Conservation (phyloP, 2,888 invertebrate genomes). For the Apomyelois bistriatella region DNA sequence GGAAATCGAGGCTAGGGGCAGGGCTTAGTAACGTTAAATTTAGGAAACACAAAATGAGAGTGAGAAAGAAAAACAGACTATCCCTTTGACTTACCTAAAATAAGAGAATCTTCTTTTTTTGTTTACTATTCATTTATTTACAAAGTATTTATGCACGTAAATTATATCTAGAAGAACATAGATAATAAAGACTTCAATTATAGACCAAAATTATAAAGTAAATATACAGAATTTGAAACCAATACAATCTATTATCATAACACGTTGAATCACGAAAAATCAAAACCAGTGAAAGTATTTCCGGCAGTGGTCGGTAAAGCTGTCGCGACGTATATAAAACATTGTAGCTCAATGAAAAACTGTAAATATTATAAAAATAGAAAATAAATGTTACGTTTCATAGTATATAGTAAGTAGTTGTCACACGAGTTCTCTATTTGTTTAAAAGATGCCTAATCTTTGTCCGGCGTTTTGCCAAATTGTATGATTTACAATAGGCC, state of each 20-base stretch:
- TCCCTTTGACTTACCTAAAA: too few relatives aligned
- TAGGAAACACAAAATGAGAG: too few relatives aligned
- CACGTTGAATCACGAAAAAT: neutral
- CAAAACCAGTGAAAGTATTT: neutral
- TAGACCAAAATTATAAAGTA: too few relatives aligned
- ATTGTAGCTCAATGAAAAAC: conserved; percentile 2
- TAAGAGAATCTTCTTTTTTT: too few relatives aligned
- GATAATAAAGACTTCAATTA: too few relatives aligned
- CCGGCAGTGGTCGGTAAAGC: neutral
- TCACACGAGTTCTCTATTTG: conserved; percentile 18
- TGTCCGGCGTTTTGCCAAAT: conserved; percentile 65
- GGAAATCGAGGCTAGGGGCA: too few relatives aligned
- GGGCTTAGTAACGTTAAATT: too few relatives aligned
- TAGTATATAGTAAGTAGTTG: conserved; percentile 4
- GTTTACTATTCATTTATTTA: too few relatives aligned
- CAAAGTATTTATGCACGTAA: too few relatives aligned
- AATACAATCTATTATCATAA: neutral
- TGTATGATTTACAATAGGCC: conserved; percentile 60
- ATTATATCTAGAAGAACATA: too few relatives aligned
- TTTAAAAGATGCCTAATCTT: conserved; percentile 31
- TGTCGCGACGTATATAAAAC: neutral
- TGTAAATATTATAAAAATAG: conserved; percentile 1
- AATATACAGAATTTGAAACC: too few relatives aligned
- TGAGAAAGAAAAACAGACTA: too few relatives aligned
- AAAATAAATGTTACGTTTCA: neutral